phyloP scores from a whole-genome alignment of 2,888 invertebrate species.

The Melieria crassipennis region DNA sequence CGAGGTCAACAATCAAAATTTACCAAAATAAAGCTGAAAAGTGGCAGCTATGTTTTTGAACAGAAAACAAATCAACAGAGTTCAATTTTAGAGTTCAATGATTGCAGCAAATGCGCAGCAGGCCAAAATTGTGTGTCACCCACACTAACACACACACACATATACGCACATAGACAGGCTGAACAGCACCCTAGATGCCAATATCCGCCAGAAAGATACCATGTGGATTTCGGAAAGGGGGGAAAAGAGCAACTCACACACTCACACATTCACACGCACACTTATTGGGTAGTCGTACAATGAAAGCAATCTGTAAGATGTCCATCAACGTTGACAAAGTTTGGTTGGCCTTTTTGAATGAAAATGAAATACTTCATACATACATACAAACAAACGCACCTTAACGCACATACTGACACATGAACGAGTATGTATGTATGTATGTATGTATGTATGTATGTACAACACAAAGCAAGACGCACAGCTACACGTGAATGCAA shows the following conservation, averaged over 20 bases:
- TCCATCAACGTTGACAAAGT: slow-evolving; percentile 58
- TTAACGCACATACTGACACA: background rate
- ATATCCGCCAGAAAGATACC: too few species aligned
- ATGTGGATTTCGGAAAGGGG: too few species aligned
- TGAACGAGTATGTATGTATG: background rate
- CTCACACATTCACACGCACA: background rate
- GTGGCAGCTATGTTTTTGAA: background rate
- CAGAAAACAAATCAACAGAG: background rate
- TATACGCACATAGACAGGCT: background rate
- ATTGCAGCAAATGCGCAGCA: slow-evolving; percentile 20
- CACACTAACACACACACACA: background rate
- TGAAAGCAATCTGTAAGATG: slow-evolving; percentile 53
- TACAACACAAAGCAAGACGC: background rate
- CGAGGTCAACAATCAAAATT: too few species aligned
- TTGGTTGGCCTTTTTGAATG: slow-evolving; percentile 10
- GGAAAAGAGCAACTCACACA: background rate
- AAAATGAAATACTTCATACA: slow-evolving; percentile 14
- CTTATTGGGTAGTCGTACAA: slow-evolving; percentile 7
- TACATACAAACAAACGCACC: background rate
- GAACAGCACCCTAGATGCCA: too few species aligned
- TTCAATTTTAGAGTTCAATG: slow-evolving; percentile 23
- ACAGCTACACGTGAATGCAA: too few species aligned
- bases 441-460: background rate
- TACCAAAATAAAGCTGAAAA: too few species aligned
- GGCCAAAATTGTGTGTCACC: background rate